phyloP scores from a whole-genome alignment of 2,888 invertebrate species.

The Heliconius cydno region DNA sequence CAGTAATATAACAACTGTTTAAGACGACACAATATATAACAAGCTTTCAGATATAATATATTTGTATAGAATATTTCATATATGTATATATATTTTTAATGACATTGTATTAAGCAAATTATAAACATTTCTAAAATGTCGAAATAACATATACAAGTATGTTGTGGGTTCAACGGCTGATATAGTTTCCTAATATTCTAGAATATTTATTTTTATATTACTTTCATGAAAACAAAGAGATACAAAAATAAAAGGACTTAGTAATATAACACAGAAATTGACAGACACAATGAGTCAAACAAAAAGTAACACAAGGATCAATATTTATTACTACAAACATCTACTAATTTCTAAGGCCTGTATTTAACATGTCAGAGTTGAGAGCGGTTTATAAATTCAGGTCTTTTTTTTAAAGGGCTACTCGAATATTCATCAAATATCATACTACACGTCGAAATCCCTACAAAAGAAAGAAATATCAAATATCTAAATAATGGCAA shows the following conservation, averaged over 20 bases:
- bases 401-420: too few species aligned
- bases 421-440: too few species aligned
- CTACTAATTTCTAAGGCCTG: not conserved
- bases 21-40: conserved; percentile 17
- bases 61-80: not conserved
- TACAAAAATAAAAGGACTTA: too few species aligned
- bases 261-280: not conserved
- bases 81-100: not conserved
- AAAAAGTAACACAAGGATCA: not conserved
- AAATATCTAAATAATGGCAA: conserved; percentile 1
- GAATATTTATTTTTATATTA: not conserved
- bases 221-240: not conserved
- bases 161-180: not conserved
- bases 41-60: conserved; percentile 14
- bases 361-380: not conserved
- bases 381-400: too few species aligned
- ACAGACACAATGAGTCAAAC: not conserved
- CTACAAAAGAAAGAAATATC: not conserved
- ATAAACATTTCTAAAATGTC: conserved; percentile 17
- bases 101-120: not conserved
- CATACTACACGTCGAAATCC: not conserved
- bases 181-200: not conserved
- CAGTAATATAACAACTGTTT: conserved; percentile 18
- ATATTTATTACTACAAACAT: not conserved
- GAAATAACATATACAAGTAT: not conserved